Base-by-base conservation (phyloP, 2,113 vertebrate species). In the Cephalophus harveyi region DNA sequence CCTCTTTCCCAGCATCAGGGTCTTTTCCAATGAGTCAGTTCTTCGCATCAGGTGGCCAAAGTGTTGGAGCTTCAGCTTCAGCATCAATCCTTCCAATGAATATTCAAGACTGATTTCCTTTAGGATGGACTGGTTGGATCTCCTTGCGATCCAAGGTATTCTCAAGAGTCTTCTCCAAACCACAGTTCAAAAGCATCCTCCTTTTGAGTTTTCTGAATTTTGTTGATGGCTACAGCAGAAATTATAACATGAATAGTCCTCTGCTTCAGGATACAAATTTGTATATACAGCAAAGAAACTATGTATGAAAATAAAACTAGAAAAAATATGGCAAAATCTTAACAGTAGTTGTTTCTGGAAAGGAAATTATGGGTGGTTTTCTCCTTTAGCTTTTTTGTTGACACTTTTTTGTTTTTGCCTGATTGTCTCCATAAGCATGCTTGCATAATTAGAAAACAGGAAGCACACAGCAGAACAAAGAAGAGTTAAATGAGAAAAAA, bases 401-500 rank as follows among this genome's bases (percentile, higher is more conserved):
- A n/a, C 28, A 2, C 16, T 94, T 90, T 90, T 84, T 40, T 71
- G 43, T 9, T 94, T 89, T 91, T 95, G 33, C 76, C 55, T 64
- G 30, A 82, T 71, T 59, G n/a, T 92, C 92, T 79, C 27, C n/a
- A 19, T 84, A 85, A 98, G 36, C 52, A 59, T 67, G 16, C 46
- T 91, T 93, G 9, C 7, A 28, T 55, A 79, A 82, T 93, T 91
- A 88, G 57, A 50, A 95, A 94, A 89, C n/a, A 46, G 27, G 48
- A 96, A 43, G n/a, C 13, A n/a, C 19, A 83, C 43, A 55, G 33
- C 5, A 82, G 57, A 94, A 60, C 5, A 62, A 74, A 74, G 27
- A 94, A 96, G 57, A 46, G 43, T 64, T 71, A 50, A 64, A 94
- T 95, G 64, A 36, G 82, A 74, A 91, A 43, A 91, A 95, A 93